Base-by-base conservation (phyloP, 2,888 invertebrate species). In the Sesamia inferens region DNA sequence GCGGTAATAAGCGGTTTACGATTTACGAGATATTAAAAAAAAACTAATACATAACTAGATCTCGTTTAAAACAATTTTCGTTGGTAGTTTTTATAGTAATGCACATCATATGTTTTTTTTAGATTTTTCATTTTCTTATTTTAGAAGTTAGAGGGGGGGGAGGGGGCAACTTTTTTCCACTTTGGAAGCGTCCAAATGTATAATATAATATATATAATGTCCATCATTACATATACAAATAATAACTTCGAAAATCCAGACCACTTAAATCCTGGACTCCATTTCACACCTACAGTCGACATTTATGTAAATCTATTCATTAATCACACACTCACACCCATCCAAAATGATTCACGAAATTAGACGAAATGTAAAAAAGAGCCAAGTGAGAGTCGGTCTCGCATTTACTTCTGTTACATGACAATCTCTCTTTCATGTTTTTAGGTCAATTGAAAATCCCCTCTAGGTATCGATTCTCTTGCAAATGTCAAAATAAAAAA, bases 341-440 rank as follows among this genome's bases (percentile, higher is more conserved):
- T 42, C 57, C 51, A 54, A 61, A 61, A 82, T 79, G 74, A 83
- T 74, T 81, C 80, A 81, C 64, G 7, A 14, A 58, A 16, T 61
- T 64, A 67, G 69, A 72, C 39, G 19, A 59, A 70, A 61, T 74
- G 48, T 19, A 57, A 51, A 77, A 79, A 51, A 51, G 8, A 19
- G 19, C 10, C 10, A 10, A n/a, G 19, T 51, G 19, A 8, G 19
- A 5, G n/a, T 51, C 10, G n/a, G 51, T 19, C 10, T 10, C 19
- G 4, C 51, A 19, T 19, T 51, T n/a, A 51, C 51, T 51, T 51
- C 19, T 51, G 10, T 4, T n/a, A n/a, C 51, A 51, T 51, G 10
- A 51, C 19, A 51, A 19, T 51, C 19, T 8, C 19, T 19, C 19
- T 19, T 51, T n/a, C 51, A 19, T 19, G 4, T 10, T 19, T 51